These are phyloP conservation scores for Tachina fera DNA, from an alignment of 2,888 invertebrate species.

Conservation along the genomic window DNA sequence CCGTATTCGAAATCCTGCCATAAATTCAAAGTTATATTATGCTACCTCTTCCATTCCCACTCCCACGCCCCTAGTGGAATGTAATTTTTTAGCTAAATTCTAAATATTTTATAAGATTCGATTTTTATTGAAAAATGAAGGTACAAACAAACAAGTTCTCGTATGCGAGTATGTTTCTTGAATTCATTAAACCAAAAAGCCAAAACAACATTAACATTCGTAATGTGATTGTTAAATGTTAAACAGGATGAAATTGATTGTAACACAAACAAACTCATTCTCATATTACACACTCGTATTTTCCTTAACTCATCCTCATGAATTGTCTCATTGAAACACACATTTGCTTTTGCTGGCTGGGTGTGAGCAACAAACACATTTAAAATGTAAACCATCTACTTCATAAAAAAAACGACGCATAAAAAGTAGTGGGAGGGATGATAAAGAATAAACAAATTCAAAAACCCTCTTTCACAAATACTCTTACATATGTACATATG, in stretches of 20 bases:
- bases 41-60: conserved; percentile 72
- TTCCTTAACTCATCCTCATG: conserved; percentile 42
- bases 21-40: conserved; percentile 79
- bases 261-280: conserved; percentile 55
- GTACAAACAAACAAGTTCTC: not conserved
- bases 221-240: conserved; percentile 72
- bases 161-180: not conserved
- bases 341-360: conserved; percentile 19
- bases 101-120: conserved; percentile 83
- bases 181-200: conserved; percentile 53
- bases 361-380: conserved; percentile 55
- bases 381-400: conserved; percentile 68
- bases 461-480: not conserved
- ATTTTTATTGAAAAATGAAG: conserved; percentile 76
- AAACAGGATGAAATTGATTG: conserved; percentile 70
- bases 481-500: not conserved
- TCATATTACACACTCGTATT: not conserved
- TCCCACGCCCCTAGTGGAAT: conserved; percentile 23
- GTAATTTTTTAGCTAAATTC: conserved; percentile 74
- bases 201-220: conserved; percentile 65
- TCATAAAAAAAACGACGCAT: conserved; percentile 65
- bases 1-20: conserved; percentile 68
- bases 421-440: conserved; percentile 11
- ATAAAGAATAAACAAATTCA: conserved; percentile 23
- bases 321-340: conserved; percentile 30